These are phyloP conservation scores for Zaprionus tsacasi DNA, from an alignment of 1,140 invertebrate species.

Conservation along the genomic window DNA sequence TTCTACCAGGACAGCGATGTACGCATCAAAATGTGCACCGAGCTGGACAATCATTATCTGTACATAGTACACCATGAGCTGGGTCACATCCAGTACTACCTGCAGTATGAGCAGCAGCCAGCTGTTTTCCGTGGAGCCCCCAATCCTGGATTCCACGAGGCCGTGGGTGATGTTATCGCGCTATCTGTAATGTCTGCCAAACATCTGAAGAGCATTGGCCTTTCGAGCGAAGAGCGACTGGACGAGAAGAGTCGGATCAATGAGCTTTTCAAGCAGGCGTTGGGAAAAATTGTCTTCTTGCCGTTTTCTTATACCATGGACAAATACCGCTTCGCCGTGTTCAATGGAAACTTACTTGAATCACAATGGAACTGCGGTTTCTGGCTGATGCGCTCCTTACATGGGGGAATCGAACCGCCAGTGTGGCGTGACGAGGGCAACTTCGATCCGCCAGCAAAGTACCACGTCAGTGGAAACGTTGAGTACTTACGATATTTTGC, in stretches of 20 bases:
- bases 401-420: conserved; percentile 87
- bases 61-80: conserved; percentile 91
- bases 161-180: conserved; percentile 89
- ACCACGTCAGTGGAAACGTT: conserved; percentile 86
- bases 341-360: conserved; percentile 85
- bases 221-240: conserved; percentile 71
- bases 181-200: conserved; percentile 87
- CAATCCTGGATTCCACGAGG: conserved; percentile 92
- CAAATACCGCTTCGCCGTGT: conserved; percentile 86
- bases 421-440: conserved; percentile 85
- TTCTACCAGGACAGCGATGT: conserved; percentile 87
- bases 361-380: conserved; percentile 86
- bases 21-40: conserved; percentile 93
- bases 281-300: conserved; percentile 88
- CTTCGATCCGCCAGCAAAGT: conserved; percentile 88
- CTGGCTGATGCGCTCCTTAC: conserved; percentile 86
- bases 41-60: conserved; percentile 88
- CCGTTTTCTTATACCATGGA: conserved; percentile 86
- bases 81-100: conserved; percentile 91
- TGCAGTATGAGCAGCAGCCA: conserved; percentile 89
- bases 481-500: conserved; percentile 88
- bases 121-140: conserved; percentile 88
- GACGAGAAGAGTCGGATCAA: conserved; percentile 80
- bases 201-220: conserved; percentile 86
- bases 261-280: conserved; percentile 82